These are phyloP conservation scores for Phyllotis vaccarum DNA, from an alignment of 2,797 vertebrate species.

Conservation along the genomic window DNA sequence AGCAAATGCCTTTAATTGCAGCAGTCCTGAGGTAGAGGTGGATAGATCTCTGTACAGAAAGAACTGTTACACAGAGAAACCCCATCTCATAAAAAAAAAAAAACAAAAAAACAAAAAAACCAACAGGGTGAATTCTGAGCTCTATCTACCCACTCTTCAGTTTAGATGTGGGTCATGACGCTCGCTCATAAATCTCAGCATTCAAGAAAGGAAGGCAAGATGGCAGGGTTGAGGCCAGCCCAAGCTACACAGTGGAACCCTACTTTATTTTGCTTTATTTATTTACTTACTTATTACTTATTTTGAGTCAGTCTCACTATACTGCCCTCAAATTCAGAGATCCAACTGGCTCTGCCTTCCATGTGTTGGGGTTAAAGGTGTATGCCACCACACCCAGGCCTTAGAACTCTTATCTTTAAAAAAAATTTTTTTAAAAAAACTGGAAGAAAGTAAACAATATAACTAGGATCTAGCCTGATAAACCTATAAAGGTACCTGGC, in stretches of 20 bases:
- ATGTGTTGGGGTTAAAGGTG: not conserved
- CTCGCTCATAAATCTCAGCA: not conserved
- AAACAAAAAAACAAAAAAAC: not conserved
- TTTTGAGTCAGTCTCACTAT: not conserved
- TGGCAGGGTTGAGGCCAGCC: not conserved
- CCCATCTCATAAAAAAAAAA: not conserved
- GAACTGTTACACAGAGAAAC: not conserved
- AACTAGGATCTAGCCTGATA: constrained; percentile 21
- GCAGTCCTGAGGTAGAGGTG: not conserved
- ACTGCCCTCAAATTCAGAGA: not conserved
- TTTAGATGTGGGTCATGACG: not conserved
- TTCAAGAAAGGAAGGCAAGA: not conserved
- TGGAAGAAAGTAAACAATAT: not conserved
- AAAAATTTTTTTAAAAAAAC: not conserved
- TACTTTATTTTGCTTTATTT: not conserved
- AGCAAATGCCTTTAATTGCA: not conserved
- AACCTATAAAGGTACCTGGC: constrained; percentile 91
- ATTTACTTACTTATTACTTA: not conserved
- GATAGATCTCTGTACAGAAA: not conserved
- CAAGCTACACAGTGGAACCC: not conserved
- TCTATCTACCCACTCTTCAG: not conserved
- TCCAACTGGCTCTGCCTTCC: too few relatives aligned
- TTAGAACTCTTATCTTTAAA: not conserved
- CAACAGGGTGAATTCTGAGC: not conserved
- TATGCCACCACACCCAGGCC: not conserved